A percentile compares a stretch with the other conserved stretches of the same genome.
These are phyloP conservation scores for Trilocha varians DNA, from an alignment of 2,888 invertebrate genomes.

Conservation along the genomic window DNA sequence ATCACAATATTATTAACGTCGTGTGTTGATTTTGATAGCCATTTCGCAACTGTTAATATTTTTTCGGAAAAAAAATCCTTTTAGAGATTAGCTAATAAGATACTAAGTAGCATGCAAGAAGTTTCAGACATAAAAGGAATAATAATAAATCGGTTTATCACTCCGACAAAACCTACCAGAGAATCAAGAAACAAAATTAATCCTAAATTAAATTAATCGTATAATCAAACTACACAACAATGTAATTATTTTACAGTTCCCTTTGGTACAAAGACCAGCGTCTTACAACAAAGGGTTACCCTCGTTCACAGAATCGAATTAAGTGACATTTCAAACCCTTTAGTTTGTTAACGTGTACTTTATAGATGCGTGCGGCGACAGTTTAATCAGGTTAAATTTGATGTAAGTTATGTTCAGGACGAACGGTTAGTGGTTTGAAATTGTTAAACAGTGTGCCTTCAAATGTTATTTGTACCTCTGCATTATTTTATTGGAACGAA, in stretches of 20 bases:
- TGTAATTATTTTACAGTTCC: background rate
- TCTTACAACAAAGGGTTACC: background rate
- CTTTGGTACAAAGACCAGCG: background rate
- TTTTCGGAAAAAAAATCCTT: too few species aligned
- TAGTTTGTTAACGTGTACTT: background rate
- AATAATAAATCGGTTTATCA: too few species aligned
- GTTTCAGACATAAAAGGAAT: too few species aligned
- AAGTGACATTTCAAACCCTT: background rate
- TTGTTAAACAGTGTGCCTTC: background rate
- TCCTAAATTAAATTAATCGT: background rate
- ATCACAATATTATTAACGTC: too few species aligned
- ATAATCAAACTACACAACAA: background rate
- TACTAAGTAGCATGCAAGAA: too few species aligned
- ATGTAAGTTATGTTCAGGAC: background rate
- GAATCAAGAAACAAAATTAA: too few species aligned
- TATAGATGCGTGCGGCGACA: background rate
- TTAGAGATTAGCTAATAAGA: too few species aligned
- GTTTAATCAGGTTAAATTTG: background rate
- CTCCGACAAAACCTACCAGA: too few species aligned
- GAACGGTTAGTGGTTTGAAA: background rate
- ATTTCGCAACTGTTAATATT: too few species aligned
- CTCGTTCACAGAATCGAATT: background rate
- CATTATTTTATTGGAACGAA: too few species aligned
- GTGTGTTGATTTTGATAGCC: too few species aligned
- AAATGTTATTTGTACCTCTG: too few species aligned